Conservation (phyloP, 37 sponge, comb jelly and placozoan species). For the Ephydatia muelleri region DNA sequence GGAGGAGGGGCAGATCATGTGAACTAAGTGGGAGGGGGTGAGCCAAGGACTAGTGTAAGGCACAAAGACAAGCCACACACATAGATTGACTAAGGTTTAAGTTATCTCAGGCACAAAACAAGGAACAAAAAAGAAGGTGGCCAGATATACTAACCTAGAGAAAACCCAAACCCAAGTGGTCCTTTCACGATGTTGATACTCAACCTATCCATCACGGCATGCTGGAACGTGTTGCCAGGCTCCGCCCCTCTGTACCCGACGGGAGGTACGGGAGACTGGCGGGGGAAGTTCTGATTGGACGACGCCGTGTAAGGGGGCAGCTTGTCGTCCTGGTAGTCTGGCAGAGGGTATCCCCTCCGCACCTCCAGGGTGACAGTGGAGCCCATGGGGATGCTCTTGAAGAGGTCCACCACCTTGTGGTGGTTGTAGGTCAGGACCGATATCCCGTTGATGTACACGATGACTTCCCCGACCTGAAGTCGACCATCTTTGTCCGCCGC, state of each 20-base stretch:
- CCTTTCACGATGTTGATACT: constrained; percentile 85
- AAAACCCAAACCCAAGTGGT: constrained; percentile 94
- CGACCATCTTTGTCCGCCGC: constrained; percentile 83
- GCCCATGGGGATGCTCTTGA: constrained; percentile 73
- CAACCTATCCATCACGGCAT: constrained; percentile 36
- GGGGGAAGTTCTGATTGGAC: neutral
- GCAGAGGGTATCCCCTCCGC: constrained; percentile 72
- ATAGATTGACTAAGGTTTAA: too few relatives aligned
- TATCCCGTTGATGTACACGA: constrained; percentile 92
- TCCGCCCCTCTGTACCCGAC: neutral
- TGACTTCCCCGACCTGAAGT: constrained; percentile 82
- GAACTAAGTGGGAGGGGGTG: neutral
- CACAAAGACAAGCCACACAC: too few relatives aligned
- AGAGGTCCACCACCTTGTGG: constrained; percentile 91
- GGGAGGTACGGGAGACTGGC: neutral
- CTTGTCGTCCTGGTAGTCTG: constrained; percentile 38
- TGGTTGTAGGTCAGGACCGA: constrained; percentile 85
- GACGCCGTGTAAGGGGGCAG: constrained; percentile 45
- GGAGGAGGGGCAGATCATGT: neutral
- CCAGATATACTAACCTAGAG: constrained; percentile 45
- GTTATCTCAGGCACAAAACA: too few relatives aligned
- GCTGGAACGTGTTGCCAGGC: too few relatives aligned
- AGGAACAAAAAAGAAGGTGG: too few relatives aligned
- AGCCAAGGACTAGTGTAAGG: too few relatives aligned
- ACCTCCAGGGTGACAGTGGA: constrained; percentile 79